phyloP scores from a whole-genome alignment of 2,797 vertebrate genomes.

The Microctenopoma steveboyesi region DNA sequence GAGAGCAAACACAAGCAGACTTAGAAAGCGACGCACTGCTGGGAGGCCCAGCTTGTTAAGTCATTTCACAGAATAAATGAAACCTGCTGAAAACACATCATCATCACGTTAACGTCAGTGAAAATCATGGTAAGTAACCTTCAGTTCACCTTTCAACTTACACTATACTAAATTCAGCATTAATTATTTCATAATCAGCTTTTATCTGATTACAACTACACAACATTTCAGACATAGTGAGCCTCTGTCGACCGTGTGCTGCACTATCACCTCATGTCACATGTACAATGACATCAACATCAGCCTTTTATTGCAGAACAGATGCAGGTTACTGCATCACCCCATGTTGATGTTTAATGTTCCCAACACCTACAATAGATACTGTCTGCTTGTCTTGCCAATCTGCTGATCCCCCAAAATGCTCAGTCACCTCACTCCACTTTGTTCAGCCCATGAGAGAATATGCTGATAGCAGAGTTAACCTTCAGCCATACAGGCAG shows the following conservation, averaged over 20 bases:
- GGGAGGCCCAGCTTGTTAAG: no score
- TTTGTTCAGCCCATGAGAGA: slow-evolving; percentile 47
- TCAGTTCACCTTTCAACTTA: background rate
- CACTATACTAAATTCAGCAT: background rate
- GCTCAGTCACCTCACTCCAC: slow-evolving; percentile 48
- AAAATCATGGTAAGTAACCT: no score
- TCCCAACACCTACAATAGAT: slow-evolving; percentile 31
- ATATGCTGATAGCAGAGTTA: slow-evolving; percentile 20
- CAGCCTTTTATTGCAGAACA: slow-evolving; percentile 23
- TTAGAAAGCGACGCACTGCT: no score
- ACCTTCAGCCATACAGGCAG: slow-evolving; percentile 32
- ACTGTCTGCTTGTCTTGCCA: slow-evolving; percentile 37
- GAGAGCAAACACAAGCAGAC: no score
- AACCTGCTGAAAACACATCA: no score
- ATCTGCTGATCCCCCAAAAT: slow-evolving; percentile 27
- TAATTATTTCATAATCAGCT: background rate
- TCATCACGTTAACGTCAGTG: no score
- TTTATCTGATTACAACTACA: no score
- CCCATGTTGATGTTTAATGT: slow-evolving; percentile 15
- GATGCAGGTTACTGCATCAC: slow-evolving; percentile 6
- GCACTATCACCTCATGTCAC: slow-evolving; percentile 17
- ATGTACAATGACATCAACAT: slow-evolving; percentile 21
- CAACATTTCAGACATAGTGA: no score
- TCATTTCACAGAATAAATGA: no score
- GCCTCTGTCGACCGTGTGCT: background rate